These are phyloP conservation scores for Dicyrtomina minuta DNA, from an alignment of 2,888 invertebrate genomes.

Conservation along the genomic window DNA sequence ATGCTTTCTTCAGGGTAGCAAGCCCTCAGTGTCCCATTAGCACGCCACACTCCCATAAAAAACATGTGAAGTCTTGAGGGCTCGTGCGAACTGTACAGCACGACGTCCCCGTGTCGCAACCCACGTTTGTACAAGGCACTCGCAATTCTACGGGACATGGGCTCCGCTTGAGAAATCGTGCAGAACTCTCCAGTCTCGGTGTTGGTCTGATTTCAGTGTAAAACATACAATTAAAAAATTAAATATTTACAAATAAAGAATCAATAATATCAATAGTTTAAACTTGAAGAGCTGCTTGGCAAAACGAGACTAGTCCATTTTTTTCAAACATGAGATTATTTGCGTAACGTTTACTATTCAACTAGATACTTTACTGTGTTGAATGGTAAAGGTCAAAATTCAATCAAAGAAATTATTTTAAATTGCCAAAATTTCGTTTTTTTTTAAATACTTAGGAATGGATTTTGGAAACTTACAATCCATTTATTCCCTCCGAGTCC, in stretches of 20 bases:
- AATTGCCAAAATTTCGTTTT: too few relatives aligned
- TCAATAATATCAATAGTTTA: not conserved
- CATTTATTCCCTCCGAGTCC: constrained; percentile 14
- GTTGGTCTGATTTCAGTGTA: constrained; percentile 27
- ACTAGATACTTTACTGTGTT: too few relatives aligned
- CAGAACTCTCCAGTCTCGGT: constrained; percentile 21
- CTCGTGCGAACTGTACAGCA: constrained; percentile 30
- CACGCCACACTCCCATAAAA: constrained; percentile 35
- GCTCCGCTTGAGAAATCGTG: constrained; percentile 9
- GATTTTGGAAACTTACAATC: not conserved
- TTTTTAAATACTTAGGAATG: too few relatives aligned
- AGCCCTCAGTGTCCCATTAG: constrained; percentile 33
- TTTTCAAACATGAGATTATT: too few relatives aligned
- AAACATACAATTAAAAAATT: not conserved
- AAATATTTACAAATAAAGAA: too few relatives aligned
- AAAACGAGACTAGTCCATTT: too few relatives aligned
- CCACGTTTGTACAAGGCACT: constrained; percentile 29
- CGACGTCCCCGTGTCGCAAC: constrained; percentile 23
- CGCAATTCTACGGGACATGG: constrained; percentile 17
- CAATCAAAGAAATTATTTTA: too few relatives aligned
- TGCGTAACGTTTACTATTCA: not conserved
- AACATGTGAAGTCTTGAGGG: constrained; percentile 22
- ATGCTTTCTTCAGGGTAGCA: constrained; percentile 32
- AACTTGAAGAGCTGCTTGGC: not conserved
- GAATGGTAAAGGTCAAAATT: too few relatives aligned